Evolutionary conservation across 1,140 invertebrate species (phyloP).

Genomic region (Diuraphis noxia): DNA sequence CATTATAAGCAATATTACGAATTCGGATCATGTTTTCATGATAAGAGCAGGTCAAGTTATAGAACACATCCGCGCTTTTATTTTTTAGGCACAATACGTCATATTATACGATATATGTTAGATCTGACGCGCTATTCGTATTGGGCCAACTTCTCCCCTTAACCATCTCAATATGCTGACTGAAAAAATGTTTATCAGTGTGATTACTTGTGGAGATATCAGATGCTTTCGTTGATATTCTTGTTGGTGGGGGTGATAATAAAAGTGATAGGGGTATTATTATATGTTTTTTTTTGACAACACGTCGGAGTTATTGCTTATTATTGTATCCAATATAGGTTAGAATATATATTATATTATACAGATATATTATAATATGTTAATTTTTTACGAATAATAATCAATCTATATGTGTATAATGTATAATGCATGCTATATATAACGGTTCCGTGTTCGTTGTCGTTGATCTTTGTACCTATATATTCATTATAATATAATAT

Average conservation of each 20-base stretch:
- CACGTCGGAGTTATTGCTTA: neutral
- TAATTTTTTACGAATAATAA: neutral
- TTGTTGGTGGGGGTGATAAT: neutral
- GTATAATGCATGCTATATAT: no score
- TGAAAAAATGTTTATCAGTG: neutral
- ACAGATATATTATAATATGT: neutral
- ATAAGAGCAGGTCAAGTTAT: neutral
- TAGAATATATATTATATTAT: neutral
- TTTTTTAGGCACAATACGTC: neutral
- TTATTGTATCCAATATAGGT: neutral
- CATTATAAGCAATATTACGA: constrained; percentile 26
- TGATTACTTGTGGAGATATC: constrained; percentile 5
- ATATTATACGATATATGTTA: neutral
- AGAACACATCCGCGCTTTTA: neutral
- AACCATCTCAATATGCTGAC: neutral
- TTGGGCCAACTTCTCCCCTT: neutral
- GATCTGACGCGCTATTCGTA: neutral
- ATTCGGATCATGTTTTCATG: neutral
- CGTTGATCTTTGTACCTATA: neutral
- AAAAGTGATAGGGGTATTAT: neutral
- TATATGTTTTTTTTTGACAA: neutral
- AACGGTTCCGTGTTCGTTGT: neutral
- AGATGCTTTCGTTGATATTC: neutral
- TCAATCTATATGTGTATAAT: neutral
- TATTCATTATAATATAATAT: neutral